Conservation (phyloP, 2,888 invertebrate genomes). For the Drosophila setosimentum region DNA sequence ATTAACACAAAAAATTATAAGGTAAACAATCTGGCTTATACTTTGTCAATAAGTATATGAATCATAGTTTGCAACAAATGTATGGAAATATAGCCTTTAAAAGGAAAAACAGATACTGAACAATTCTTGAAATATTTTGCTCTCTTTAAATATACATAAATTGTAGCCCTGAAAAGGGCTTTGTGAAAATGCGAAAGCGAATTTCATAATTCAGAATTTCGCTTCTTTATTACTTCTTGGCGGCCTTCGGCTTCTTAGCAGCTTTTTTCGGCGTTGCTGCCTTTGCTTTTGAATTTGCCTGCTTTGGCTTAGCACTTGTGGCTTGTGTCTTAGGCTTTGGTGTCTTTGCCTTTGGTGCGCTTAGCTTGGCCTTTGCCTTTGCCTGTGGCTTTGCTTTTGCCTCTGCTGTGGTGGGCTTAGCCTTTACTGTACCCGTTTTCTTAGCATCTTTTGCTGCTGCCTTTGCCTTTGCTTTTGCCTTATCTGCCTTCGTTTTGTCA, state of each 20-base stretch:
- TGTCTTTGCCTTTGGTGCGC: conserved; percentile 35
- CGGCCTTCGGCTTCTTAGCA: conserved; percentile 46
- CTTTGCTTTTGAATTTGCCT: conserved; percentile 41
- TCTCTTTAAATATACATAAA: conserved; percentile 9
- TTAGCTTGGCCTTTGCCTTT: conserved; percentile 38
- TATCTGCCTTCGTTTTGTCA: conserved; percentile 44
- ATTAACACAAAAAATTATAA: not conserved
- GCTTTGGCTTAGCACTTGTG: conserved; percentile 38
- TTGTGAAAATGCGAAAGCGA: not conserved
- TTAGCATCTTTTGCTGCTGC: conserved; percentile 41
- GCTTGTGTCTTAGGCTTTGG: conserved; percentile 37
- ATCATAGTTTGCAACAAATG: not conserved
- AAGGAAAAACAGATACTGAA: not conserved
- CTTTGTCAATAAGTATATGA: no score
- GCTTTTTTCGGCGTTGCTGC: conserved; percentile 40
- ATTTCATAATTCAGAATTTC: not conserved
- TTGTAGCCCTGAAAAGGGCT: conserved; percentile 19
- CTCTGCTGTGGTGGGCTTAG: conserved; percentile 41
- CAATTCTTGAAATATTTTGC: not conserved
- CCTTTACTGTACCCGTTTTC: conserved; percentile 47
- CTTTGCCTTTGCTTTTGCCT: conserved; percentile 37
- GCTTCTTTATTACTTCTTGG: conserved; percentile 37
- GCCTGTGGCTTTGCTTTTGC: conserved; percentile 34
- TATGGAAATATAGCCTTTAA: no score
- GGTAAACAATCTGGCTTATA: no score